These are phyloP conservation scores for Plagodis pulveraria DNA, from an alignment of 2,888 invertebrate species.

Conservation along the genomic window DNA sequence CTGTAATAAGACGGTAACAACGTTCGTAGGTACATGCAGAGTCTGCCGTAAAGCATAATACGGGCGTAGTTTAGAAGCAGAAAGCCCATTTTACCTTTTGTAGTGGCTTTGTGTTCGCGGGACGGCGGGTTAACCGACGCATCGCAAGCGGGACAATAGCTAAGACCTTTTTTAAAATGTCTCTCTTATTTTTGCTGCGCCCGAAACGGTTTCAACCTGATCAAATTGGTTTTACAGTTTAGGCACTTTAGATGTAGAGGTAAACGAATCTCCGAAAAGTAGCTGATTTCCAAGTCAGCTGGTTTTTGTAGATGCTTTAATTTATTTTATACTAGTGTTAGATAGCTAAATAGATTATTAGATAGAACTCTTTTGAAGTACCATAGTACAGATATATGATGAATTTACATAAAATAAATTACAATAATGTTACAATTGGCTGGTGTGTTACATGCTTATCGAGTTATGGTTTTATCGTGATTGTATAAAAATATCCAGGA, in stretches of 20 bases:
- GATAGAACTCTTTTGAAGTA: no score
- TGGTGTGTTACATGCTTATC: no score
- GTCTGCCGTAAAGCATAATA: constrained; percentile 64
- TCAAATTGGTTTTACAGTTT: constrained; percentile 52
- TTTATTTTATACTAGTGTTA: no score
- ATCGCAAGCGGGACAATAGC: constrained; percentile 65
- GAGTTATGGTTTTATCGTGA: no score
- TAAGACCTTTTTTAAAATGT: constrained; percentile 69
- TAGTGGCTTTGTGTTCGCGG: constrained; percentile 73
- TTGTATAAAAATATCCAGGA: no score
- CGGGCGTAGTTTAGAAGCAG: constrained; percentile 65
- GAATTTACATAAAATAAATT: no score
- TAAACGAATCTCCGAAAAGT: constrained; percentile 10
- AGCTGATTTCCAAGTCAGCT: neutral
- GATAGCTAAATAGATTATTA: no score
- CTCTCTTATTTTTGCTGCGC: constrained; percentile 59
- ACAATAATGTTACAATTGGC: no score
- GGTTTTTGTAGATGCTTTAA: no score
- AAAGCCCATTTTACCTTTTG: constrained; percentile 75
- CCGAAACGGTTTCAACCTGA: constrained; percentile 58
- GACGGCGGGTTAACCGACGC: constrained; percentile 72
- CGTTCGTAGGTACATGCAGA: constrained; percentile 43
- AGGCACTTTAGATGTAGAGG: constrained; percentile 40
- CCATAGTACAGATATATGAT: no score
- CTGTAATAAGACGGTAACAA: constrained; percentile 64